These are phyloP conservation scores for Sericinus montela DNA, from an alignment of 2,888 invertebrate genomes.

Conservation along the genomic window DNA sequence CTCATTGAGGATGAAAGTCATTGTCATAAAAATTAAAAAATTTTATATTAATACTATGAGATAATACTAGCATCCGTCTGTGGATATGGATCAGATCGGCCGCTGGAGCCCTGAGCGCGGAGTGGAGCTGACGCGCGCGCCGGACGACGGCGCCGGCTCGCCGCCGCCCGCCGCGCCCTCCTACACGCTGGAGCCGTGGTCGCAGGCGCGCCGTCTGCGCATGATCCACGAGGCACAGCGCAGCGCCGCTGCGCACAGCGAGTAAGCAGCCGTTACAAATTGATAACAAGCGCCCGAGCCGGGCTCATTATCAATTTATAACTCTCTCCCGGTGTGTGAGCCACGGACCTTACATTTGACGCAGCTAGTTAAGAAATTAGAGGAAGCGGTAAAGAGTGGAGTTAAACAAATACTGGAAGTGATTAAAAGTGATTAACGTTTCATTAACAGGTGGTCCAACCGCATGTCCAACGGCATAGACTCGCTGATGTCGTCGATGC, in stretches of 20 bases:
- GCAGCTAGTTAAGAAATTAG: no score
- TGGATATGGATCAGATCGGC: constrained; percentile 43
- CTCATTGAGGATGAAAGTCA: no score
- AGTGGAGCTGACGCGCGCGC: constrained; percentile 56
- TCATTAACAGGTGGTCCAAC: constrained; percentile 41
- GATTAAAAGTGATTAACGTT: no score
- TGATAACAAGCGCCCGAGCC: neutral
- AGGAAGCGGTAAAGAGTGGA: no score
- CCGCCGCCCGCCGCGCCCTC: constrained; percentile 42
- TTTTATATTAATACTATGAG: no score
- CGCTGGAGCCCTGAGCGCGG: constrained; percentile 65
- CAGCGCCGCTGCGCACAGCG: constrained; percentile 41
- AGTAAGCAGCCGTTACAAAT: constrained; percentile 44
- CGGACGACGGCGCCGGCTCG: constrained; percentile 46
- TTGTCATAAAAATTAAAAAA: no score
- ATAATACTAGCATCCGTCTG: neutral
- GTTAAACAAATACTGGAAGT: no score
- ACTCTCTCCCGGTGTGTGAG: no score
- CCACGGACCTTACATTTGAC: no score
- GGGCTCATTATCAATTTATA: no score
- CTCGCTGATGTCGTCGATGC: constrained; percentile 45
- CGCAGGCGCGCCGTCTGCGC: constrained; percentile 66
- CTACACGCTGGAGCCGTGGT: constrained; percentile 70
- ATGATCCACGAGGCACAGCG: constrained; percentile 71
- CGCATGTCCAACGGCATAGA: constrained; percentile 43